phyloP scores from a whole-genome alignment of 2,888 invertebrate species.

The Koerneria pararmatus region DNA sequence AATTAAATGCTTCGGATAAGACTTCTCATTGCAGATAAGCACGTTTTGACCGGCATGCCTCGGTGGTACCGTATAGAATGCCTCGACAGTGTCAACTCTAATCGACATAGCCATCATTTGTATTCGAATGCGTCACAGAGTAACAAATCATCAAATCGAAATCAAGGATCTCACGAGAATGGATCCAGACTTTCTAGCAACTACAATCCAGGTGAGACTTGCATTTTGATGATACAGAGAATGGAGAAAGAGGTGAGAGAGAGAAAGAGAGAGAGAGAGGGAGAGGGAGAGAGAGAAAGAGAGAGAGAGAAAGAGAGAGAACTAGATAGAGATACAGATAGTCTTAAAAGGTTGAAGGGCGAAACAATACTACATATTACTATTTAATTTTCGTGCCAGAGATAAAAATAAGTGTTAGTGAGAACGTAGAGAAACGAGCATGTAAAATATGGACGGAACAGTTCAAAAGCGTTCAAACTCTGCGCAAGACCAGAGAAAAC shows the following conservation, averaged over 20 bases:
- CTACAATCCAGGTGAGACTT: conserved; percentile 31
- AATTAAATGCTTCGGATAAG: background rate
- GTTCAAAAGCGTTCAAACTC: no score
- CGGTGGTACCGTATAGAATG: conserved; percentile 65
- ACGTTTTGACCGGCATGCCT: conserved; percentile 65
- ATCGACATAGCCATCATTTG: conserved; percentile 16
- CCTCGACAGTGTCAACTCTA: conserved; percentile 29
- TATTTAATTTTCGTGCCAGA: background rate
- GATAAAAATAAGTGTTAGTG: background rate
- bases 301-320: background rate
- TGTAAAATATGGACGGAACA: no score
- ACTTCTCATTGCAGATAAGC: conserved; percentile 60
- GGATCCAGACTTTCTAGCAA: conserved; percentile 14
- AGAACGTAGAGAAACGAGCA: no score
- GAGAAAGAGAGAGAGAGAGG: background rate
- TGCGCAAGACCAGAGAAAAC: no score
- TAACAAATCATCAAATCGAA: no score
- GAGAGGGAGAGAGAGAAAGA: no score
- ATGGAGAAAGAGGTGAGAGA: background rate
- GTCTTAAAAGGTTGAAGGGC: conserved; percentile 13
- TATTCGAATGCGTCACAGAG: background rate
- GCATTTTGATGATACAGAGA: no score
- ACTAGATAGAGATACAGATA: conserved; percentile 9
- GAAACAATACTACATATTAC: background rate
- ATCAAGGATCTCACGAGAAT: conserved; percentile 12